Evolutionary conservation across 2,888 invertebrate species (phyloP).

Genomic region (Pemphredon lugubris): DNA sequence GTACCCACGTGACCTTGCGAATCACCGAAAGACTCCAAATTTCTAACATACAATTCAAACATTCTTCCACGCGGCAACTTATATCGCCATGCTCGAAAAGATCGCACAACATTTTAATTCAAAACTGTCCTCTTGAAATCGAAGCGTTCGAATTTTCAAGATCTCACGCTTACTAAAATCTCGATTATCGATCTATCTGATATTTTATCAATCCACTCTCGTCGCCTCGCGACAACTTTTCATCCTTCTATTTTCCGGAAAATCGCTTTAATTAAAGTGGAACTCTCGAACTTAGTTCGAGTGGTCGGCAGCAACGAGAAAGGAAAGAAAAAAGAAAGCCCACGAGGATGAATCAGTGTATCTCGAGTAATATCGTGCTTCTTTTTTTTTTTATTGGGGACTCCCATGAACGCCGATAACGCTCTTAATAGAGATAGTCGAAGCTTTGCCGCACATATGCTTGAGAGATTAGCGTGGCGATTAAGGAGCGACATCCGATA

Average conservation of each 20-base stretch:
- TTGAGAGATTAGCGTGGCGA: conserved; percentile 43
- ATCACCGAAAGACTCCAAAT: no score
- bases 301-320: not conserved
- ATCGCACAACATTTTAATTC: no score
- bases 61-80: no score
- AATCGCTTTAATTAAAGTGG: not conserved
- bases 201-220: no score
- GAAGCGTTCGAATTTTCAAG: no score
- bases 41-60: no score
- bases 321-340: not conserved
- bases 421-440: conserved; percentile 13
- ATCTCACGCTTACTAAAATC: no score
- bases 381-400: not conserved
- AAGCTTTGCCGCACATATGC: conserved; percentile 32
- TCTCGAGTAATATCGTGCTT: not conserved
- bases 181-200: no score
- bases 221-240: no score
- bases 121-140: no score
- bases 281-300: not conserved
- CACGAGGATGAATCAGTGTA: not conserved
- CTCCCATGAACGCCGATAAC: conserved; percentile 33
- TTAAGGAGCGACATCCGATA: conserved; percentile 37
- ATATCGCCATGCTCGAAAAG: no score
- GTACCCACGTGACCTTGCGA: no score
- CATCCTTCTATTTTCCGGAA: not conserved